phyloP scores from a whole-genome alignment of 1,140 invertebrate genomes.

The Eriosoma lanigerum region DNA sequence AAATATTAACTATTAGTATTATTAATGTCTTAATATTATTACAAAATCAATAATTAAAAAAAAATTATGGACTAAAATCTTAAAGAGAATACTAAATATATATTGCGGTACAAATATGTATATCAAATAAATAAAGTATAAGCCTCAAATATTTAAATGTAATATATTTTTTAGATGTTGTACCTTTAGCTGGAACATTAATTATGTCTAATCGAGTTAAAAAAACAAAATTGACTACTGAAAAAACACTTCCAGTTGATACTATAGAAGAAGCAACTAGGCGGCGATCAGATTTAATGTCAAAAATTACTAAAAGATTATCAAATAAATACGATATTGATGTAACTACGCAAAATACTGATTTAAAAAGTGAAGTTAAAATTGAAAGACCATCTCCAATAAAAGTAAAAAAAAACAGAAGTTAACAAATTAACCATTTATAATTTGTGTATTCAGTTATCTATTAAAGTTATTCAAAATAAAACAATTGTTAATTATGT shows the following conservation, averaged over 20 bases:
- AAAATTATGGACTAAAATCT: too few species aligned
- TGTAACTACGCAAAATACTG: not conserved
- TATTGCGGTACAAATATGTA: too few species aligned
- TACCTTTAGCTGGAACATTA: conserved; percentile 17
- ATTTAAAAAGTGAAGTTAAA: not conserved
- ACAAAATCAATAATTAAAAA: too few species aligned
- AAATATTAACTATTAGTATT: too few species aligned
- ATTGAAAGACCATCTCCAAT: conserved; percentile 1
- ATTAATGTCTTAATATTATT: too few species aligned
- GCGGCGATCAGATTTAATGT: conserved; percentile 26
- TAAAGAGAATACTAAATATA: too few species aligned
- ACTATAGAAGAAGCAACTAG: conserved; percentile 28
- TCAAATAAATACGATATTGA: conserved; percentile 21
- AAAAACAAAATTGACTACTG: not conserved
- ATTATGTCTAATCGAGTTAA: conserved; percentile 16
- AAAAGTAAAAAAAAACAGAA: conserved; percentile 16
- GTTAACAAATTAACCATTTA: not conserved
- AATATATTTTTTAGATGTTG: conserved; percentile 35
- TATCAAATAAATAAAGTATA: too few species aligned
- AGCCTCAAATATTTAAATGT: too few species aligned
- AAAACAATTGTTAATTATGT: too few species aligned
- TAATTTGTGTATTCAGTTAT: too few species aligned
- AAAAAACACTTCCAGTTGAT: conserved; percentile 5
- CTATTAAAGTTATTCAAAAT: too few species aligned
- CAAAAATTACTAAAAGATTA: conserved; percentile 38